Percentiles rank a stretch among this genome's conserved stretches.
Evolutionary conservation across 2,888 invertebrate genomes (phyloP).

Genomic region (Pseudoips prasinana): DNA sequence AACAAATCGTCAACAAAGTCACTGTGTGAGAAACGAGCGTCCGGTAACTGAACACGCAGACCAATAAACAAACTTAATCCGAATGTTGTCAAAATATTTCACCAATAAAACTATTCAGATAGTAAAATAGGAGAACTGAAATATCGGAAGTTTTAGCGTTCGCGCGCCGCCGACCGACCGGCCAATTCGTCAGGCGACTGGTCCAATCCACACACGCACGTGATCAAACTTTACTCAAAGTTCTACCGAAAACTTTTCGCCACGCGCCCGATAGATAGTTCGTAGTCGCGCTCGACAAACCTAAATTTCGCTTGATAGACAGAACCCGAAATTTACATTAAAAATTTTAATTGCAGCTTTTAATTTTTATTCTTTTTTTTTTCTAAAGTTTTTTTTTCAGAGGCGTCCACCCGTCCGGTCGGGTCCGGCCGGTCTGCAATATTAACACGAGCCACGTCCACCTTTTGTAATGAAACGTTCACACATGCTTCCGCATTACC

Average conservation of each 20-base stretch:
- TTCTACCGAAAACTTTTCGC: constrained; percentile 58
- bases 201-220: constrained; percentile 66
- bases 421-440: constrained; percentile 79
- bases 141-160: constrained; percentile 28
- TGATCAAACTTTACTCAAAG: constrained; percentile 63
- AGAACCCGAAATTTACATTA: constrained; percentile 41
- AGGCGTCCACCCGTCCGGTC: constrained; percentile 78
- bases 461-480: constrained; percentile 82
- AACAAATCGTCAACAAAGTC: constrained; percentile 72
- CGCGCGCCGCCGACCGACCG: constrained; percentile 44
- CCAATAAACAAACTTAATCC: constrained; percentile 50
- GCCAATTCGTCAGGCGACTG: constrained; percentile 48
- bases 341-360: constrained; percentile 43
- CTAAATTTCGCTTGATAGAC: constrained; percentile 15
- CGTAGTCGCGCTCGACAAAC: constrained; percentile 39
- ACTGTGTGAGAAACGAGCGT: constrained; percentile 60
- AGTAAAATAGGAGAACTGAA: constrained; percentile 26
- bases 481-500: constrained; percentile 82
- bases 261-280: constrained; percentile 61
- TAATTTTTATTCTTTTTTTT: constrained; percentile 48
- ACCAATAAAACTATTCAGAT: constrained; percentile 38
- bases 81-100: constrained; percentile 48
- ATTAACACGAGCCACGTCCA: constrained; percentile 80
- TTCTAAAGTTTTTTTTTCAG: constrained; percentile 59
- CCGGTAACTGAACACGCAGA: constrained; percentile 48